Conservation (phyloP, 2,797 vertebrate genomes). For the Scolopax rusticola region DNA sequence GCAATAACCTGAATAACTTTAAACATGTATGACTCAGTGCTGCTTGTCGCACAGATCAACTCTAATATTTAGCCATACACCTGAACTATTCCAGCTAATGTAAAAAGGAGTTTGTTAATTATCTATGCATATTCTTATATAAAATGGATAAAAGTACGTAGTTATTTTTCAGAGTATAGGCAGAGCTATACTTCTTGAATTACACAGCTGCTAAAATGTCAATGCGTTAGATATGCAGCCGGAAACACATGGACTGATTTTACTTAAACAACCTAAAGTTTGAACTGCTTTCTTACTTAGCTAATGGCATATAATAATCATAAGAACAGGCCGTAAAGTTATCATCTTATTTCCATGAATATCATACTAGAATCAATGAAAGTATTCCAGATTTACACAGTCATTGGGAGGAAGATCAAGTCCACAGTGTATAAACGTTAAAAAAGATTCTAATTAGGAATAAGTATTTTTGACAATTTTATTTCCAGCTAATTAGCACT, state of each 20-base stretch:
- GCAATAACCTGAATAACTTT: background rate
- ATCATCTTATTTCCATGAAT: background rate
- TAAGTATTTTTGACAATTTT: constrained; percentile 68
- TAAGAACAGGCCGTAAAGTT: background rate
- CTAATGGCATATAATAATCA: background rate
- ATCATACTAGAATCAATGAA: background rate
- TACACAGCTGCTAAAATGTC: background rate
- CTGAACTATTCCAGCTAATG: background rate
- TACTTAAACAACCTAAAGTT: constrained; percentile 1
- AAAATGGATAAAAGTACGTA: background rate
- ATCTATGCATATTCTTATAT: background rate
- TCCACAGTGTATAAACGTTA: constrained; percentile 28
- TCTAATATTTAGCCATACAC: background rate
- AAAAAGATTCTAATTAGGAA: constrained; percentile 61
- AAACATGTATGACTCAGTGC: accelerated
- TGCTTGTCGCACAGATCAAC: background rate
- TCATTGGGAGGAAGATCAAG: constrained; percentile 20
- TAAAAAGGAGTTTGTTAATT: background rate
- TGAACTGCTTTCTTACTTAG: background rate
- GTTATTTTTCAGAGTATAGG: background rate
- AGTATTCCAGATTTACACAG: constrained; percentile 37
- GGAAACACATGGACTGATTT: background rate
- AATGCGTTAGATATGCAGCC: background rate
- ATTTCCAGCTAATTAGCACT: constrained; percentile 74
- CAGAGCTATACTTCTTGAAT: background rate